A percentile compares a stretch with the other conserved stretches of the same genome.
phyloP scores from a whole-genome alignment of 2,113 vertebrate species.

The Promerops cafer region DNA sequence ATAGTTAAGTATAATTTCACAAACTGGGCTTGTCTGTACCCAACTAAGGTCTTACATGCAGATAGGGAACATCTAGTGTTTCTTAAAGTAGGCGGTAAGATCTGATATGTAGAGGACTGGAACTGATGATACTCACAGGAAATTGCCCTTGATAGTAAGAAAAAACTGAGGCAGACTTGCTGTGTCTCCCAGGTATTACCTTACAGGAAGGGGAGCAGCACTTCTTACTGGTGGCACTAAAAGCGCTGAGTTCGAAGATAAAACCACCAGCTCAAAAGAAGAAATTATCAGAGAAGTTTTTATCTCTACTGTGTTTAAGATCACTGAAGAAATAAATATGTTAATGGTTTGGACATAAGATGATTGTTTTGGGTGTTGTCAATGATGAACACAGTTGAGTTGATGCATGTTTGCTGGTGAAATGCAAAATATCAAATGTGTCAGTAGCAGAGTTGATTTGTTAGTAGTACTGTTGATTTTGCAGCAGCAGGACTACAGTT shows the following conservation, averaged over 20 bases:
- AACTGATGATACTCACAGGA: background rate
- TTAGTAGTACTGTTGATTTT: background rate
- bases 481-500: background rate
- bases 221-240: background rate
- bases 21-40: background rate
- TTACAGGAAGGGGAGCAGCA: background rate
- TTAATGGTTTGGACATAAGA: background rate
- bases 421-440: background rate
- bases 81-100: background rate
- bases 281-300: background rate
- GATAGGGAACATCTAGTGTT: background rate
- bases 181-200: background rate
- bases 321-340: background rate
- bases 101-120: background rate
- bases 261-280: background rate
- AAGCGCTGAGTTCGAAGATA: background rate
- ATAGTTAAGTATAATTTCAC: background rate
- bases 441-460: background rate
- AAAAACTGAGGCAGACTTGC: background rate
- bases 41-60: background rate
- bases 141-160: background rate
- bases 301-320: background rate
- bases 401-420: background rate
- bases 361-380: background rate
- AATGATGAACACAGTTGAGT: background rate